Percentiles rank a stretch among this genome's conserved stretches.
phyloP scores from a whole-genome alignment of 2,113 vertebrate species.

The Tonatia bakeri region DNA sequence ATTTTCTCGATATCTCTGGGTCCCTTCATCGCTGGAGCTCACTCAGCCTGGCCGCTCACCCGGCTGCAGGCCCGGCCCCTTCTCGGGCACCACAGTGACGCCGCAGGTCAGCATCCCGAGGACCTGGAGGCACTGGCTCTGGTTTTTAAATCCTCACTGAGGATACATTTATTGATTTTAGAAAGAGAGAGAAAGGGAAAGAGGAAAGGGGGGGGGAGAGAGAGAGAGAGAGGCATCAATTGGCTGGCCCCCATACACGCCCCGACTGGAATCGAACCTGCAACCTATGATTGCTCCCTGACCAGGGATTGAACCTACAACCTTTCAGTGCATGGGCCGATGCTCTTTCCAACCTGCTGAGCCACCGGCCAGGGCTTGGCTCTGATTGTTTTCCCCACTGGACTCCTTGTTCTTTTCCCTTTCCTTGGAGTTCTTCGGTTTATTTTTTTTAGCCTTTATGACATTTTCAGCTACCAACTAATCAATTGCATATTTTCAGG shows the following conservation, averaged over 20 bases:
- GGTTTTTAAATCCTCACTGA: neutral
- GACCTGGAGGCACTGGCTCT: neutral
- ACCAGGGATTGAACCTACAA: too few species aligned
- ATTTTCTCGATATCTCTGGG: slow-evolving; percentile 31
- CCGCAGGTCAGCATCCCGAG: neutral
- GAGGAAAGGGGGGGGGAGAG: too few species aligned
- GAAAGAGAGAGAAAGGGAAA: too few species aligned
- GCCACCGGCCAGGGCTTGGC: neutral
- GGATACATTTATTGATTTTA: too few species aligned
- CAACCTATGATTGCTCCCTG: too few species aligned
- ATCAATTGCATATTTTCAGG: slow-evolving; percentile 10
- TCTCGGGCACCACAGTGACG: neutral
- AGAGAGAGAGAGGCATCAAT: too few species aligned
- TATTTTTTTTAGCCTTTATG: neutral
- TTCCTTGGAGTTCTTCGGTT: neutral
- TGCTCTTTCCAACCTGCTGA: too few species aligned
- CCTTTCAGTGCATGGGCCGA: too few species aligned
- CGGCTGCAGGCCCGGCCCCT: neutral
- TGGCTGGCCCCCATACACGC: too few species aligned
- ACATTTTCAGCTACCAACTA: neutral
- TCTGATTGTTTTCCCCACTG: neutral
- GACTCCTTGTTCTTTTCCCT: neutral
- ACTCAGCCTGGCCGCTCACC: neutral
- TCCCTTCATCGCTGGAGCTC: neutral
- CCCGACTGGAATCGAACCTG: too few species aligned